Evolutionary conservation across 1,140 invertebrate species (phyloP).

Genomic region (Nomia melanderi): DNA sequence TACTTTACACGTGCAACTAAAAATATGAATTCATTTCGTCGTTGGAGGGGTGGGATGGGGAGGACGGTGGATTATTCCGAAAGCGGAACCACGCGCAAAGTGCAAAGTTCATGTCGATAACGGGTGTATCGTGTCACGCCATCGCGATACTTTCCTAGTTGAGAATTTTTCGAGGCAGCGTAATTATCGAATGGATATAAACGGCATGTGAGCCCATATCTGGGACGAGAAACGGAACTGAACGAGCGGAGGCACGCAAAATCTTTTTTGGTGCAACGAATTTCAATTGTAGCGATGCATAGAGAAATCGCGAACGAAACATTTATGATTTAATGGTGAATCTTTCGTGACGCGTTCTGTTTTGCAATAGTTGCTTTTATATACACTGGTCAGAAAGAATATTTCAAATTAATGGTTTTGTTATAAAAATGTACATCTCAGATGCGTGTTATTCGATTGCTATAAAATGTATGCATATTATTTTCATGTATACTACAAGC

Average conservation of each 20-base stretch:
- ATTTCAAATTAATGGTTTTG: too few species aligned
- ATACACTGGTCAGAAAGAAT: too few species aligned
- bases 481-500: too few species aligned
- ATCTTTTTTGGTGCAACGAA: slow-evolving; percentile 44
- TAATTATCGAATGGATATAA: slow-evolving; percentile 75
- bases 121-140: slow-evolving; percentile 77
- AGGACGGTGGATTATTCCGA: slow-evolving; percentile 45
- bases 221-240: slow-evolving; percentile 66
- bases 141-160: slow-evolving; percentile 70
- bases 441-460: too few species aligned
- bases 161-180: slow-evolving; percentile 69
- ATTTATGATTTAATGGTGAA: neutral
- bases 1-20: slow-evolving; percentile 34
- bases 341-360: neutral
- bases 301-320: neutral
- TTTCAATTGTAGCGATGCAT: neutral
- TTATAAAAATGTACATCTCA: too few species aligned
- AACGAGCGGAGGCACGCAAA: slow-evolving; percentile 69
- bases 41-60: neutral
- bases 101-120: slow-evolving; percentile 78
- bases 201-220: slow-evolving; percentile 66
- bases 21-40: slow-evolving; percentile 53
- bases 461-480: too few species aligned
- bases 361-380: too few species aligned
- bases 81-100: slow-evolving; percentile 51